Base-by-base conservation (phyloP, 1,140 invertebrate species). In the Thaumetopoea pityocampa region DNA sequence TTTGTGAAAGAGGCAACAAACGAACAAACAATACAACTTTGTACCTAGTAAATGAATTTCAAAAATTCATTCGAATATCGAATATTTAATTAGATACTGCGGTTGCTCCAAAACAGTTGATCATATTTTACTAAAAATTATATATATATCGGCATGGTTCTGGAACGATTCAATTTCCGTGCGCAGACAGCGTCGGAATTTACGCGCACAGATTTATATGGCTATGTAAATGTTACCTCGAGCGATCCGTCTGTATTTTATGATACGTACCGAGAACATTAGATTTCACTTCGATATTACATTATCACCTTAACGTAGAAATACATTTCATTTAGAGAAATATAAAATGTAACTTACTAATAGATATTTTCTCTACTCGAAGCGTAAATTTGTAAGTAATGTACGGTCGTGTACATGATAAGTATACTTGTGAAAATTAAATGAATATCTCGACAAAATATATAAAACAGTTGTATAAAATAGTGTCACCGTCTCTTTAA, bases 111-210 rank as follows among this genome's bases (percentile, higher is more conserved):
- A 35, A 46, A 30, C 24, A 33, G 28, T 28, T 38, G 24, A 29
- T 45, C 47, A 66, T 65, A 67, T 70, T 60, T 67, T 49, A 47
- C 47, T 63, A 72, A 63, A 74, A 77, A 77, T 73, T 69, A 77
- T 78, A 69, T 69, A 77, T 78, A 69, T 76, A 70, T 76, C 64
- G 67, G 57, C 57, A 69, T 69, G 63, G 67, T 76, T 67, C 59
- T 70, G 59, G 58, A 74, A 72, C 72, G 67, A 72, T 81, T 78
- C 77, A 81, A 81, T 81, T 78, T 81, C 77, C 77, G 66, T 66
- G 66, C 67, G 61, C 65, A 77, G 73, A 78, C 77, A 81, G 72
- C 60, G 61, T 49, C 56, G 57, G 55, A 69, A 81, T 81, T 81
- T 81, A 81, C 73, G 77, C 70, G 71, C 67, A 49, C 73, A 66